Percentiles rank a stretch among this genome's conserved stretches.
phyloP scores from a whole-genome alignment of 2,888 invertebrate species.

The Pristionchus maxplancki region DNA sequence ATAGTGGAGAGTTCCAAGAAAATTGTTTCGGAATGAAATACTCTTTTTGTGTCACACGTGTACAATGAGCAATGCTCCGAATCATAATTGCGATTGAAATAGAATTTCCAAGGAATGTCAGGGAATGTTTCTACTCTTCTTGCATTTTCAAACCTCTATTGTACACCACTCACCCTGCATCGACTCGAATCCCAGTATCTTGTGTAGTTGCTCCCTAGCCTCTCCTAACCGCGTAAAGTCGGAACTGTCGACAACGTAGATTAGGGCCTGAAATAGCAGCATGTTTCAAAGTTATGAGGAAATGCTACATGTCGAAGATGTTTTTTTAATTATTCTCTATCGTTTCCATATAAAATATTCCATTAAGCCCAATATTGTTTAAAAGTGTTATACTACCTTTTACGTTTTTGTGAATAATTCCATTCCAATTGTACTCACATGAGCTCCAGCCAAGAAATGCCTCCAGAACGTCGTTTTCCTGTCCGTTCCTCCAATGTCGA shows the following conservation, averaged over 20 bases:
- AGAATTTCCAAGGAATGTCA: background rate
- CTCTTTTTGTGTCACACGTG: no score
- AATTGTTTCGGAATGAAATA: background rate
- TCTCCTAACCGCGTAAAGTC: constrained; percentile 18
- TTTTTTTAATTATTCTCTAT: background rate
- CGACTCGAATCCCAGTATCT: background rate
- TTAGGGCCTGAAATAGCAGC: constrained; percentile 25
- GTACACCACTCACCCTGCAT: background rate
- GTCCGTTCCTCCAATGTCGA: constrained; percentile 29
- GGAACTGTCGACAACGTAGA: constrained; percentile 32
- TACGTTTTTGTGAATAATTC: no score
- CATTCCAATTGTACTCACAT: no score
- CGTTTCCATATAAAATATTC: no score
- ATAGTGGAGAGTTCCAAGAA: background rate
- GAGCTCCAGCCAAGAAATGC: background rate
- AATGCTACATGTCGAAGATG: no score
- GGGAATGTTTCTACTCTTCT: background rate
- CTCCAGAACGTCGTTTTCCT: constrained; percentile 8
- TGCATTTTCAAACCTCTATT: background rate
- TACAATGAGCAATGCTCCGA: no score
- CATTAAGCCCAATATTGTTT: no score
- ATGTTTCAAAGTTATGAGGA: background rate
- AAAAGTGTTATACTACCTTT: no score
- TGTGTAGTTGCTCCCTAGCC: constrained; percentile 27
- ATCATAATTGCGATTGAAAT: no score